Conservation (phyloP, 2,797 vertebrate species). For the Graptemys geographica region DNA sequence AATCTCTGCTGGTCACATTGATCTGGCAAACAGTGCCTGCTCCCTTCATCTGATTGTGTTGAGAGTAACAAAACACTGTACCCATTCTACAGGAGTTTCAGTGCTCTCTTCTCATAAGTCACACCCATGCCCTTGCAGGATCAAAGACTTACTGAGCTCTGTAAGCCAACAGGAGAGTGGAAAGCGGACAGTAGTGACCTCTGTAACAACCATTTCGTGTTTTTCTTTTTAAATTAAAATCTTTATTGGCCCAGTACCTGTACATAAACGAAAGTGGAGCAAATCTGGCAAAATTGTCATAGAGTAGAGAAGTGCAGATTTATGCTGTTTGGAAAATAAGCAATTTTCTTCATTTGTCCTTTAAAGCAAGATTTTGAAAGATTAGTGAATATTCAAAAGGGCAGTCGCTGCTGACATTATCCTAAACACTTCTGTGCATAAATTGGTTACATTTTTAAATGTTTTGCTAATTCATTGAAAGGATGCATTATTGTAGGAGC, state of each 20-base stretch:
- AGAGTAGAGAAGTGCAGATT: neutral
- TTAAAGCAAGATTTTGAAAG: neutral
- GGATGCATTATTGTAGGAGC: neutral
- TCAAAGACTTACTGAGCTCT: neutral
- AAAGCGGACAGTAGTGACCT: neutral
- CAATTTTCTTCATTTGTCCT: neutral
- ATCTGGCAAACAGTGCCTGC: neutral
- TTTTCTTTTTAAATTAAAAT: neutral
- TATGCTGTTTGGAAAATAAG: neutral
- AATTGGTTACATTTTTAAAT: neutral
- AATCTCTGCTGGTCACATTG: neutral
- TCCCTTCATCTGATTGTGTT: neutral
- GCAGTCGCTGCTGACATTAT: neutral
- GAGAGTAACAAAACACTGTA: neutral
- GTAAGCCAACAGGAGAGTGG: neutral
- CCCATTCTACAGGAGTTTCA: neutral
- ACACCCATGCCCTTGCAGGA: neutral
- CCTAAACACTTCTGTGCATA: neutral
- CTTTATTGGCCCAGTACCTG: neutral
- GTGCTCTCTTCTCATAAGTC: neutral
- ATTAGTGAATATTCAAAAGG: neutral
- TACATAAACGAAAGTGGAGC: neutral
- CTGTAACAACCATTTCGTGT: neutral
- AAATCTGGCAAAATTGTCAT: neutral
- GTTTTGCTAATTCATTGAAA: neutral